These are phyloP conservation scores for Ceraclea dissimilis DNA, from an alignment of 2,888 invertebrate genomes.

Conservation along the genomic window DNA sequence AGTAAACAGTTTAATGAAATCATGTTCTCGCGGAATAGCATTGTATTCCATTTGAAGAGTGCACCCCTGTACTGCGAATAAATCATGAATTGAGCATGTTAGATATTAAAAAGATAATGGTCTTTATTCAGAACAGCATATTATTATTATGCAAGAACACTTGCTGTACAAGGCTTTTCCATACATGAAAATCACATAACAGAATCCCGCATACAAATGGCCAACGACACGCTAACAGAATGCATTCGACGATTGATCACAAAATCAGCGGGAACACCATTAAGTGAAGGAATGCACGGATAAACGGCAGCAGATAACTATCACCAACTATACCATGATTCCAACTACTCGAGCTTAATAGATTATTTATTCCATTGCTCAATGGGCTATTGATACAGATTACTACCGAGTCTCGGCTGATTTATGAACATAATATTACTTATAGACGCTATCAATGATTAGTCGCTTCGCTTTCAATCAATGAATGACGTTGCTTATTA, in stretches of 20 bases:
- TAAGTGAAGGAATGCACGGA: constrained; percentile 12
- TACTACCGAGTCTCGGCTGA: constrained; percentile 7
- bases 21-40: too few relatives aligned
- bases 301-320: constrained; percentile 2
- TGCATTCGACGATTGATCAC: constrained; percentile 17
- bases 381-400: constrained; percentile 12
- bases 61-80: not conserved
- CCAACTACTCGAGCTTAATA: not conserved
- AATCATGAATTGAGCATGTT: not conserved
- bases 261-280: constrained; percentile 22
- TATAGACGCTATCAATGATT: constrained; percentile 8
- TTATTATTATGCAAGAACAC: not conserved
- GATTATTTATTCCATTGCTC: not conserved
- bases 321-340: not conserved
- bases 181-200: not conserved
- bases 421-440: constrained; percentile 7
- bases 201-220: constrained; percentile 3
- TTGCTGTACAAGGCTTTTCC: not conserved
- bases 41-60: not conserved
- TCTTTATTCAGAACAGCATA: not conserved
- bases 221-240: constrained; percentile 10
- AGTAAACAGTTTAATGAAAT: too few relatives aligned
- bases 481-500: not conserved
- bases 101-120: constrained; percentile 1
- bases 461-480: constrained; percentile 6